phyloP scores from a whole-genome alignment of 2,113 vertebrate genomes.

The Tragelaphus strepsiceros region DNA sequence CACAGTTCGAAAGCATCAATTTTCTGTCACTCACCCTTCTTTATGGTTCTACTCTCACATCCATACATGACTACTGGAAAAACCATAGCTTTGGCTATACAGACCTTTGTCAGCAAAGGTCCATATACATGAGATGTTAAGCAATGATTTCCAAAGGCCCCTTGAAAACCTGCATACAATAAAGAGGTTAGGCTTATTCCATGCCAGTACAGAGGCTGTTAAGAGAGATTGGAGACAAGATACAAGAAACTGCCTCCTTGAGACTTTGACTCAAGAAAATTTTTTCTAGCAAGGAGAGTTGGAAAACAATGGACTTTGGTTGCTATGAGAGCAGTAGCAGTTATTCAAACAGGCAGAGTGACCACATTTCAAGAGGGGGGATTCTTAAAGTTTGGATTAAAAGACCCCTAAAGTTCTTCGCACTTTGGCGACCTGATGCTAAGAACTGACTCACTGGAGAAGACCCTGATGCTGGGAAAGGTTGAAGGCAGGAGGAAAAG shows the following conservation, averaged over 20 bases:
- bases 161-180: background rate
- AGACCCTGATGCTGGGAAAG: background rate
- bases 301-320: background rate
- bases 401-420: background rate
- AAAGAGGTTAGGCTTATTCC: background rate
- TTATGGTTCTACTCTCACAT: background rate
- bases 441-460: background rate
- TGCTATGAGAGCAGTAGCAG: background rate
- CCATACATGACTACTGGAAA: background rate
- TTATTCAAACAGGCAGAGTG: background rate
- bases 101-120: background rate
- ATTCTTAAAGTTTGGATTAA: background rate
- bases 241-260: background rate
- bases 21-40: background rate
- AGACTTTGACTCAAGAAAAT: background rate
- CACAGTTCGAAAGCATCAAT: background rate
- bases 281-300: background rate
- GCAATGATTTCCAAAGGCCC: background rate
- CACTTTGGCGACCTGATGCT: background rate
- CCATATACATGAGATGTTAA: background rate
- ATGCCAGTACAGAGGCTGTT: background rate
- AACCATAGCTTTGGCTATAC: background rate
- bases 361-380: background rate
- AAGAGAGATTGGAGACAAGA: background rate
- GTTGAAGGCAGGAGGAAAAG: background rate